phyloP scores from a whole-genome alignment of 2,888 invertebrate genomes.

The Leptopilina myrica region DNA sequence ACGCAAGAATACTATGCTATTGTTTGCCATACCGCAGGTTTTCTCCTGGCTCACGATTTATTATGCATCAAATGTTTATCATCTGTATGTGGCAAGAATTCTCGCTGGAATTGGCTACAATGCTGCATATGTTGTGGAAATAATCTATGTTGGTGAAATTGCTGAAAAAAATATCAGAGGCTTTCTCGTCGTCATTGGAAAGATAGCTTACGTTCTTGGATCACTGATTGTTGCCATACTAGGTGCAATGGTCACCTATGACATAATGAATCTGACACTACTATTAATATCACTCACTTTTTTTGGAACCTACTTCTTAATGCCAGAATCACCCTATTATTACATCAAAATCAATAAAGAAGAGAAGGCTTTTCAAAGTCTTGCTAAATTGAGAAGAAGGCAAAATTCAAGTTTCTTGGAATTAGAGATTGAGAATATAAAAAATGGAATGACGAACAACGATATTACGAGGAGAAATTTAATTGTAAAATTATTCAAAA shows the following conservation, averaged over 20 bases:
- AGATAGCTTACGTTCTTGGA: not conserved
- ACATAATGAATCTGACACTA: conserved; percentile 8
- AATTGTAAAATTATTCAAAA: not conserved
- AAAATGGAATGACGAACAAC: not conserved
- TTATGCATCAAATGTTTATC: not conserved
- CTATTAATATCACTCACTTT: not conserved
- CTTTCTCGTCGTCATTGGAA: not conserved
- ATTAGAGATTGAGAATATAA: not conserved
- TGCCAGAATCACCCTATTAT: conserved; percentile 35
- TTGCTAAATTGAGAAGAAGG: not conserved
- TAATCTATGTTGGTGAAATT: conserved; percentile 20
- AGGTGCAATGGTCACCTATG: conserved; percentile 6
- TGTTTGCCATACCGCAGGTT: conserved; percentile 19
- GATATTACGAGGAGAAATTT: not conserved
- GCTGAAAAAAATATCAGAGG: conserved; percentile 6
- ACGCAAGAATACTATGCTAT: conserved; percentile 12
- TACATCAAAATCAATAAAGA: not conserved
- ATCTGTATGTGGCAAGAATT: conserved; percentile 12
- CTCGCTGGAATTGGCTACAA: conserved; percentile 6
- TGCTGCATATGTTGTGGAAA: not conserved
- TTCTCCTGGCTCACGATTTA: conserved; percentile 6
- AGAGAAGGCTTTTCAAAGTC: not conserved
- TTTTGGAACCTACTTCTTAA: not conserved
- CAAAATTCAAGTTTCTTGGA: not conserved
- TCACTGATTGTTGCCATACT: not conserved